Base-by-base conservation (phyloP, 2,888 invertebrate species). In the Eupithecia abbreviata region DNA sequence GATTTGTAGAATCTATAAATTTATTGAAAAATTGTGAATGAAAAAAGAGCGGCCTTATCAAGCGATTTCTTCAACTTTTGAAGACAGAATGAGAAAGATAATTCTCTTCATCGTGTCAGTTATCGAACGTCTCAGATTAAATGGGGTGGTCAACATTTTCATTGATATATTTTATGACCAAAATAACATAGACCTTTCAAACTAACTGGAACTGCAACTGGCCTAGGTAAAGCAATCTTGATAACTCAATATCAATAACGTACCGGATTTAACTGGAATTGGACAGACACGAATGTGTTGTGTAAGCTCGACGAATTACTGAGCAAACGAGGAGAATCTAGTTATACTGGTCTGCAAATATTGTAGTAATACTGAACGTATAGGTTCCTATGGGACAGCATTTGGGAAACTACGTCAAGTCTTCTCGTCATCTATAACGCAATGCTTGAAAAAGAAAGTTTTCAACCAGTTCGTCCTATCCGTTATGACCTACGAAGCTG, bases 191-290 rank as follows among this genome's bases (percentile, higher is more conserved):
- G n/a, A 30, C 18, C 30, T 18, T 9, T 10, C 4, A 62, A 30
- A 30, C 30, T 62, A 62, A 30, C 30, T 30, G 62, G 7, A 18
- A n/a, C 9, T 58, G 62, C 30, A 62, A 30, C 10, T 18, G 58
- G 62, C 4, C 62, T 62, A 51, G 42, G 66, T 66, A 42, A 66
- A 66, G 15, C 66, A 66, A 66, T 69, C 47, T 69, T 41, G 45
- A 47, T 10, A 68, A 68, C 47, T 68, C 68, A 18, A 68, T 47
- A 18, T 15, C 15, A 42, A 42, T 42, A 42, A 15, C 42, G 42
- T 15, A 66, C 15, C 42, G 41, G 42, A 15, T 66, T 66, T 66
- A 65, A 42, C 66, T 42, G 18, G 55, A 58, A 58, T 58, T 18
- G 55, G 55, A n/a, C 9, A 18, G 18, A 58, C 55, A 18, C 9